Evolutionary conservation across 2,888 invertebrate species (phyloP), one percentile per base, ranked within the genome.

Genomic region (Protonemura montana): DNA sequence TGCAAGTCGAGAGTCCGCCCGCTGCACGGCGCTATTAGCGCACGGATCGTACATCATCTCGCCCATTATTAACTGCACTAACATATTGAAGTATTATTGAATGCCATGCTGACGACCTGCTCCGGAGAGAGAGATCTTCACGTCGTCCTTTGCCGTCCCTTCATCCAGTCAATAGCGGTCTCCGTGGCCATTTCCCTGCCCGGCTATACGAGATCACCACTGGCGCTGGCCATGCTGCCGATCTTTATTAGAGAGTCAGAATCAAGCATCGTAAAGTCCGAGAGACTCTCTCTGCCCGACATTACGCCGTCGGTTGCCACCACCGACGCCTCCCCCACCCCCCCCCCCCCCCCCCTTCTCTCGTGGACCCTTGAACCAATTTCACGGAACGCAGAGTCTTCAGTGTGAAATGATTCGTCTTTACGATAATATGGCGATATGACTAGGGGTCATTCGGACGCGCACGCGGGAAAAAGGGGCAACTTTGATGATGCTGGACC

Each of bases 381-480:
- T 86, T 86, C 86, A 86, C 86, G 86, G 86, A 59, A 76, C 80
- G 86, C 29, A 78, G 78, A 77, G 59, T 85, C 80, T 85, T 77
- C 82, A 86, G 86, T 86, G 86, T 85, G 86, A 86, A 86, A 85
- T 86, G 86, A 84, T 85, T 81, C 85, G 86, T 77, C 85, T 82
- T 86, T 86, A 86, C 86, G 86, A 86, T 86, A 86, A 80, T 84
- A 84, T 84, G 84, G 86, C 77, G 85, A 78, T 84, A 86, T 85
- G 86, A 82, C 85, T 35, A n/a, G 84, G 76, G 84, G 84, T 84
- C 84, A 84, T 59, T 84, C 28, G 59, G 59, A 21, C 16, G 21
- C 1, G 78, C 7, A 13, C 6, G 59, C 16, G 21, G 26, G 84
- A 27, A 27, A 27, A 27, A 27, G 78, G 27, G 78, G 26, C 0